Evolutionary conservation across 1,140 invertebrate species (phyloP).

Genomic region (Pachyrhynchus sulphureomaculatus): DNA sequence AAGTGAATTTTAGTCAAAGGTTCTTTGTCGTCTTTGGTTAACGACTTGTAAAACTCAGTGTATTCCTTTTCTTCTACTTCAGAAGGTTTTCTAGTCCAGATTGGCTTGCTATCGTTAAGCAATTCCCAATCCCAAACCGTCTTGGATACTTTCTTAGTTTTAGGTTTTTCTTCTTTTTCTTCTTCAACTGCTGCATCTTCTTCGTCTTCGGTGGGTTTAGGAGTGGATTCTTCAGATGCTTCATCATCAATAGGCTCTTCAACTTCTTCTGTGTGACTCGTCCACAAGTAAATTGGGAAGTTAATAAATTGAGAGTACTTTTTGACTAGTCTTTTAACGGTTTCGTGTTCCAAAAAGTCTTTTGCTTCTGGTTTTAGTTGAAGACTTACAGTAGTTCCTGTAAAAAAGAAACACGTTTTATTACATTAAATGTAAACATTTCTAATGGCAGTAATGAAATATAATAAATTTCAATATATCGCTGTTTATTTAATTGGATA

Average conservation of each 20-base stretch:
- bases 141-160: slow-evolving; percentile 90
- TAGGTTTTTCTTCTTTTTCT: slow-evolving; percentile 79
- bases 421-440: no score
- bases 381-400: slow-evolving; percentile 61
- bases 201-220: slow-evolving; percentile 48
- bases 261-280: slow-evolving; percentile 86
- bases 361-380: slow-evolving; percentile 95
- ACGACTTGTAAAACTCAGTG: slow-evolving; percentile 89
- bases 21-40: slow-evolving; percentile 88
- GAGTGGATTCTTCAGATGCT: slow-evolving; percentile 43
- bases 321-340: slow-evolving; percentile 86
- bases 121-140: slow-evolving; percentile 98
- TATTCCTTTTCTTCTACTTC: slow-evolving; percentile 90
- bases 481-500: no score
- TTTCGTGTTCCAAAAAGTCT: slow-evolving; percentile 93
- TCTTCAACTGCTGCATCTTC: slow-evolving; percentile 60
- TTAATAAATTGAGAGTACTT: slow-evolving; percentile 99
- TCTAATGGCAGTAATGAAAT: no score
- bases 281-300: slow-evolving; percentile 97
- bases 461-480: no score
- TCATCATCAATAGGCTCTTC: slow-evolving; percentile 69
- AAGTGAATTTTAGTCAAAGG: slow-evolving; percentile 93
- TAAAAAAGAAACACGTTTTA: slow-evolving; percentile 2
- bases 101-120: slow-evolving; percentile 95
- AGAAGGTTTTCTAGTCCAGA: slow-evolving; percentile 91